These are phyloP conservation scores for Stratiomys singularior DNA, from an alignment of 2,888 invertebrate species.

Conservation along the genomic window DNA sequence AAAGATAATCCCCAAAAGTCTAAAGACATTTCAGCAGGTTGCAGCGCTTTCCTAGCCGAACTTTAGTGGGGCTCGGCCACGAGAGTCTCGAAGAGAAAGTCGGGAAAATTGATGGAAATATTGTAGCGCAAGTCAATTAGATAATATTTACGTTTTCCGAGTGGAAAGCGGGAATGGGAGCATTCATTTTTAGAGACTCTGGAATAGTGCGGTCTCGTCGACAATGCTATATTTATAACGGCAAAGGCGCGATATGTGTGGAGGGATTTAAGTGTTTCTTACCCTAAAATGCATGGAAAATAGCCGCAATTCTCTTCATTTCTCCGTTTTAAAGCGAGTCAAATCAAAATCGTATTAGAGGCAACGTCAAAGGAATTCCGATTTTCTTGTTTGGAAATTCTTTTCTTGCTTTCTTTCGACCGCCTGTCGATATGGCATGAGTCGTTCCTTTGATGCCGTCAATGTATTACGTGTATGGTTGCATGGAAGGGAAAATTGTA, in stretches of 20 bases:
- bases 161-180: neutral
- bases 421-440: conserved; percentile 24
- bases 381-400: neutral
- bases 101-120: conserved; percentile 31
- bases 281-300: neutral
- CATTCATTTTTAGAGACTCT: neutral
- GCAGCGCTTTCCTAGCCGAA: neutral
- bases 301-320: neutral
- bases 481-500: neutral
- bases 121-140: conserved; percentile 34
- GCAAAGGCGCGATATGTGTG: neutral
- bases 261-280: too few relatives aligned
- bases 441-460: conserved; percentile 38
- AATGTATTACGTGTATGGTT: neutral
- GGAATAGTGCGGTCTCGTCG: neutral
- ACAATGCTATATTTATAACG: neutral
- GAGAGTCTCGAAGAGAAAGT: conserved; percentile 3
- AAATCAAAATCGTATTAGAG: neutral
- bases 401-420: conserved; percentile 27
- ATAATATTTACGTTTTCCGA: neutral
- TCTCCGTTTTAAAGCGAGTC: neutral
- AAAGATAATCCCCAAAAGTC: conserved; percentile 30
- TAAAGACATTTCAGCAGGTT: conserved; percentile 32
- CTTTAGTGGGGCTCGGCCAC: neutral
- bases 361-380: neutral